Evolutionary conservation across 2,113 vertebrate genomes (phyloP).

Genomic region (Patagioenas fasciata): DNA sequence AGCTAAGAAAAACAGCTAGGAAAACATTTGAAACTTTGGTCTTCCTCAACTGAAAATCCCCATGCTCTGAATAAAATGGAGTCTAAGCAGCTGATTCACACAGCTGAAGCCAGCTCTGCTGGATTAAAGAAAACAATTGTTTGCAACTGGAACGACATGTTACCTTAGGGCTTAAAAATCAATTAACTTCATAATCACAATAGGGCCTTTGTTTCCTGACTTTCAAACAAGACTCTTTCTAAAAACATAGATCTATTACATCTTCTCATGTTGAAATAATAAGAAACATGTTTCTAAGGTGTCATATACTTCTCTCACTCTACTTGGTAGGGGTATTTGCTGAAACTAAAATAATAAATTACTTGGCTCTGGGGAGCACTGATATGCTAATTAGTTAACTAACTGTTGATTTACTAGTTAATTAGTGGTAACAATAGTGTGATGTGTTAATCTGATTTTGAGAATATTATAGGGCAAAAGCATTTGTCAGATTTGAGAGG

Average conservation of each 20-base stretch:
- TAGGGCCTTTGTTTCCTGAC: not conserved
- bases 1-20: not conserved
- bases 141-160: slow-evolving; percentile 3
- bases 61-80: not conserved
- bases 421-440: not conserved
- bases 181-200: slow-evolving; percentile 25
- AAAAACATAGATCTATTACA: not conserved
- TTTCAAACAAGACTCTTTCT: not conserved
- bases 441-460: not conserved
- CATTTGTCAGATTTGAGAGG: not conserved
- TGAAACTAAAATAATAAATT: not conserved
- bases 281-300: not conserved
- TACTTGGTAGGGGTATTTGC: slow-evolving; percentile 5
- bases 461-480: not conserved
- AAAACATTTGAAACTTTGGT: not conserved
- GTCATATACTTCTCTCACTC: not conserved
- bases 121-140: not conserved
- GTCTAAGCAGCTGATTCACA: not conserved
- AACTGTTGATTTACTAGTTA: not conserved
- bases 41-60: not conserved
- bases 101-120: not conserved
- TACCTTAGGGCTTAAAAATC: not conserved
- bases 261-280: not conserved
- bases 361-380: not conserved
- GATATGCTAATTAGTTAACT: not conserved